A percentile compares a stretch with the other conserved stretches of the same genome.
phyloP scores from a whole-genome alignment of 92 coral and sea anemone species.

The Meandrina meandrites region DNA sequence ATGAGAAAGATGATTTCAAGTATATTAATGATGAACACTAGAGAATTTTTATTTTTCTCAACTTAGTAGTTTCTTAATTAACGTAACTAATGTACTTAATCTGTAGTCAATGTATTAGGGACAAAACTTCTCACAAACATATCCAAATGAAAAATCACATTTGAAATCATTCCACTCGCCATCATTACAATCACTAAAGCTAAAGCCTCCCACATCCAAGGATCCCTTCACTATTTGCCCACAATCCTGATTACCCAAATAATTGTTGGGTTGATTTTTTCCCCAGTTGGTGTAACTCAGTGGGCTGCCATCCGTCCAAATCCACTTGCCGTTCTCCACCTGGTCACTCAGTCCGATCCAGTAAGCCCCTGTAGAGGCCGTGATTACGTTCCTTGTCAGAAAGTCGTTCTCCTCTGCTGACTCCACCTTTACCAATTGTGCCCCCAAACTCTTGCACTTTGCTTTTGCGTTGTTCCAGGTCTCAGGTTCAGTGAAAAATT shows the following conservation, averaged over 20 bases:
- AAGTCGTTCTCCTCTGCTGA: slow-evolving; percentile 2
- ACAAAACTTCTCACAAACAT: too few species aligned
- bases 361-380: neutral
- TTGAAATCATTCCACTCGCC: too few species aligned
- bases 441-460: neutral
- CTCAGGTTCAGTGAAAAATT: too few species aligned
- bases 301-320: neutral
- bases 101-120: too few species aligned
- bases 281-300: neutral
- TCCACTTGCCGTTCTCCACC: neutral
- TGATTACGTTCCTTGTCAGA: neutral
- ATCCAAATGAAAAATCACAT: too few species aligned
- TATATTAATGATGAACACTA: too few species aligned
- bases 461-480: neutral
- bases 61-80: too few species aligned
- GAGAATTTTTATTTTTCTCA: too few species aligned
- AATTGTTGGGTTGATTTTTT: neutral
- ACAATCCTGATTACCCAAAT: neutral
- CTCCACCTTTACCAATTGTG: neutral
- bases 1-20: too few species aligned
- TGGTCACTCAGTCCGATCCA: slow-evolving; percentile 14
- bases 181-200: too few species aligned
- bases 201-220: too few species aligned
- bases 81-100: too few species aligned
- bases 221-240: neutral